A percentile compares a stretch with the other conserved stretches of the same genome.
Conservation (phyloP, 2,888 invertebrate species). For the Rhyacophila evoluta region DNA sequence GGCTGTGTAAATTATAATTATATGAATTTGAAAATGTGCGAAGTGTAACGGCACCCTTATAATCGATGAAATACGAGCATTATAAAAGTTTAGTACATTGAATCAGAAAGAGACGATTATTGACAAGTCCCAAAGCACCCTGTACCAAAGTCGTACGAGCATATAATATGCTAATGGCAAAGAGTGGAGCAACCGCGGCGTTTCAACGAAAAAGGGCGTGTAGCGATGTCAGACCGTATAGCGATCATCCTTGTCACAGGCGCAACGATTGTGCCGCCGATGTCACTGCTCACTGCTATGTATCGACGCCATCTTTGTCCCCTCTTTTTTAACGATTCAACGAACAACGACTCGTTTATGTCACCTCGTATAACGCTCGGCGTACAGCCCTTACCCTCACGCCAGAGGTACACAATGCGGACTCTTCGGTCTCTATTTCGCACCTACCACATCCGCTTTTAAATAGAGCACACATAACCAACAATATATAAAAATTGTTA, state of each 20-base stretch:
- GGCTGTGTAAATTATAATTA: no score
- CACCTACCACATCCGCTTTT: no score
- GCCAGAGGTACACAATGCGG: not conserved
- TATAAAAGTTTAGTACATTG: not conserved
- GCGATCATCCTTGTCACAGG: constrained; percentile 44
- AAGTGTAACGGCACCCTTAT: no score
- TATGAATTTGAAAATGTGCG: no score
- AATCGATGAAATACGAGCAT: no score
- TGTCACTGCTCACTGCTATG: constrained; percentile 19
- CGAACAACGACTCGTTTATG: constrained; percentile 48
- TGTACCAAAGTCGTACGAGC: constrained; percentile 32
- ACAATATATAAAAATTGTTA: no score
- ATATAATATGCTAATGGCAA: constrained; percentile 45
- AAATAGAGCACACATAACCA: no score
- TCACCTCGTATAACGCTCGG: constrained; percentile 48
- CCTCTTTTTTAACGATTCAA: constrained; percentile 45
- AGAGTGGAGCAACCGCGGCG: constrained; percentile 37
- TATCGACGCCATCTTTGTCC: constrained; percentile 44
- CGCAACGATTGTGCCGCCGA: constrained; percentile 34
- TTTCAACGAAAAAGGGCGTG: constrained; percentile 49
- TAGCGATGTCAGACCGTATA: constrained; percentile 46
- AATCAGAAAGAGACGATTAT: not conserved
- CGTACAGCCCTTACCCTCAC: constrained; percentile 30
- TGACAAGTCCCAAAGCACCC: constrained; percentile 12
- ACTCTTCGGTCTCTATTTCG: no score